Evolutionary conservation across 2,113 vertebrate genomes (phyloP).

Genomic region (Theristicus caerulescens): DNA sequence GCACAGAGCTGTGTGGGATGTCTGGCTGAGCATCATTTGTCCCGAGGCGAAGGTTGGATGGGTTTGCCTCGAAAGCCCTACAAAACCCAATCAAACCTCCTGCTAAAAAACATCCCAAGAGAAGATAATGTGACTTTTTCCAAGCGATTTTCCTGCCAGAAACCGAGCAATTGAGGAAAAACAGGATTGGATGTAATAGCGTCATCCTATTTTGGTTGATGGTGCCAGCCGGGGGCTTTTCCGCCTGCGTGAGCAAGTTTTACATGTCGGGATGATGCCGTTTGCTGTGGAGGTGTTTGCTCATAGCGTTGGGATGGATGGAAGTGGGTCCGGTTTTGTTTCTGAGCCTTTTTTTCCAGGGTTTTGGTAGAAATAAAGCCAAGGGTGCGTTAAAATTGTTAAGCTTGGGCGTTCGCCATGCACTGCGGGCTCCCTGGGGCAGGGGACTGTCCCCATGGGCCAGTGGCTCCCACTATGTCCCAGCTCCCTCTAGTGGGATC

Average conservation of each 20-base stretch:
- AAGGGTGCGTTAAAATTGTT: not conserved
- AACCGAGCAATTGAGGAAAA: not conserved
- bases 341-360: not conserved
- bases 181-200: not conserved
- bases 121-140: not conserved
- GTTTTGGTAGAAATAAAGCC: not conserved
- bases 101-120: not conserved
- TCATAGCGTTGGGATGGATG: not conserved
- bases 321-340: not conserved
- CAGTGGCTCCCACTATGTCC: not conserved
- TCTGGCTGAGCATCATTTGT: not conserved
- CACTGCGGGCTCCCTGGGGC: not conserved
- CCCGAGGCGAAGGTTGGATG: not conserved
- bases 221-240: not conserved
- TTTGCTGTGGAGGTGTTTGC: not conserved
- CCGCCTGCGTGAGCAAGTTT: fast-evolving
- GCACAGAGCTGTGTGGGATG: not conserved
- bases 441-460: not conserved
- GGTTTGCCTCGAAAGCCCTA: not conserved
- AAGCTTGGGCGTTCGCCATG: fast-evolving
- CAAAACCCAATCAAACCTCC: not conserved
- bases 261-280: not conserved
- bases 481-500: constrained; percentile 61
- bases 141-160: not conserved
- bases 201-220: not conserved